Evolutionary conservation across 1,140 invertebrate species (phyloP).

Genomic region (Drosophila auraria): DNA sequence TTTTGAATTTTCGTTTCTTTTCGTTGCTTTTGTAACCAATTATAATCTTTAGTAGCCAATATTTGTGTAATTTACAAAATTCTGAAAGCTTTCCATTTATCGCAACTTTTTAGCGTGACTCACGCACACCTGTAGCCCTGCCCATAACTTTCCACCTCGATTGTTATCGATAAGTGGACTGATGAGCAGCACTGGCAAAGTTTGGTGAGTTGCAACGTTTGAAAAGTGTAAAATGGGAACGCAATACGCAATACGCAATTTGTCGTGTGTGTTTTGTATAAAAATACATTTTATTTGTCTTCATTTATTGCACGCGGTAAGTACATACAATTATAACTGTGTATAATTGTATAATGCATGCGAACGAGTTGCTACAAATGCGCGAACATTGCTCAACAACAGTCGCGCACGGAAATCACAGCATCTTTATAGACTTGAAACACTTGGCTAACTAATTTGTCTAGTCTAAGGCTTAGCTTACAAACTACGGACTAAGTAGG

Average conservation of each 20-base stretch:
- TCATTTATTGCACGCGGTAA: slow-evolving; percentile 65
- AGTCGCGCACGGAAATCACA: slow-evolving; percentile 76
- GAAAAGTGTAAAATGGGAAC: background rate
- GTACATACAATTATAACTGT: no score
- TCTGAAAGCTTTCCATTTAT: no score
- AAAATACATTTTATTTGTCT: slow-evolving; percentile 57
- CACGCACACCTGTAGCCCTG: slow-evolving; percentile 4
- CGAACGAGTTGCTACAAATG: slow-evolving; percentile 48
- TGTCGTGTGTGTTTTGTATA: slow-evolving; percentile 32
- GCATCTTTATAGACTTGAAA: slow-evolving; percentile 79
- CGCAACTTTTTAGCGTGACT: background rate
- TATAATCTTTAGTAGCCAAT: no score
- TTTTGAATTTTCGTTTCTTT: background rate
- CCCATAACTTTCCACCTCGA: background rate
- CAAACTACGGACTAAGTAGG: slow-evolving; percentile 45
- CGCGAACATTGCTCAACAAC: slow-evolving; percentile 64
- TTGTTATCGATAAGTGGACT: slow-evolving; percentile 4
- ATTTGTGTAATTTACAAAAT: no score
- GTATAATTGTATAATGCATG: slow-evolving; percentile 5
- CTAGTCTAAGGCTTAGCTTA: slow-evolving; percentile 65
- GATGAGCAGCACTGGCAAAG: slow-evolving; percentile 23
- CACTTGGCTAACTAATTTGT: slow-evolving; percentile 61
- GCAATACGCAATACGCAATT: background rate
- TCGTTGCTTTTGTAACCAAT: no score
- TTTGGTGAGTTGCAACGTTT: background rate